Evolutionary conservation across 1,140 invertebrate genomes (phyloP), one percentile per base, ranked within the genome.

Genomic region (Globodera rostochiensis): DNA sequence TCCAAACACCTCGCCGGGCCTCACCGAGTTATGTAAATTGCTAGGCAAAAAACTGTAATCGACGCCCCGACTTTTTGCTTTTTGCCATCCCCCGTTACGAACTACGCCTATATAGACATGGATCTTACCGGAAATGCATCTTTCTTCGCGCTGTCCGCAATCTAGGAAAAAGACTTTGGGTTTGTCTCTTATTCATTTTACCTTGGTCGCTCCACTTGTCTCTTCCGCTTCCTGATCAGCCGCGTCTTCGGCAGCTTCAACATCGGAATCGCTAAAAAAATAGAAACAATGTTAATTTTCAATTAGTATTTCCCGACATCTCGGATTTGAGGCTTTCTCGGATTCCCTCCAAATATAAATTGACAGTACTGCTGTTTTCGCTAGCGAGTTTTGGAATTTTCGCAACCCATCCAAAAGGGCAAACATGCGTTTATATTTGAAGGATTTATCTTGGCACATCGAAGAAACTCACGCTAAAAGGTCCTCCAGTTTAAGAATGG

Each of bases 181-280:
- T n/a, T 70, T 70, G 9, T 71, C 69, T 21, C 11, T 5, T 1
- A 13, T 71, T 25, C 25, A 9, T 3, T 45, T 15, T 71, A 45
- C 69, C 69, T 47, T 71, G n/a, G 69, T 47, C 25, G 47, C 36
- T 80, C 5, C 74, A 21, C 45, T 49, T n/a, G 64, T 80, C 50
- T 79, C 45, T 81, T 80, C 79, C 9, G 57, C 53, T 71, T 82
- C 82, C 8, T n/a, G 80, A 6, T 57, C 81, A 25, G 19, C 9
- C 6, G 36, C 67, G 50, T 73, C 81, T 19, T 79, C 74, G 47
- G 73, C 77, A 67, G 67, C 70, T 60, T 83, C 77, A 25, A 82
- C 82, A 53, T 83, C 82, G 45, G 83, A 73, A 1, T 85, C 82
- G 21, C 84, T 86, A 11, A 85, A 86, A 60, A 50, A 60, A 83